Evolutionary conservation across 2,113 vertebrate species (phyloP).

Genomic region (Ceyx cyanopectus): DNA sequence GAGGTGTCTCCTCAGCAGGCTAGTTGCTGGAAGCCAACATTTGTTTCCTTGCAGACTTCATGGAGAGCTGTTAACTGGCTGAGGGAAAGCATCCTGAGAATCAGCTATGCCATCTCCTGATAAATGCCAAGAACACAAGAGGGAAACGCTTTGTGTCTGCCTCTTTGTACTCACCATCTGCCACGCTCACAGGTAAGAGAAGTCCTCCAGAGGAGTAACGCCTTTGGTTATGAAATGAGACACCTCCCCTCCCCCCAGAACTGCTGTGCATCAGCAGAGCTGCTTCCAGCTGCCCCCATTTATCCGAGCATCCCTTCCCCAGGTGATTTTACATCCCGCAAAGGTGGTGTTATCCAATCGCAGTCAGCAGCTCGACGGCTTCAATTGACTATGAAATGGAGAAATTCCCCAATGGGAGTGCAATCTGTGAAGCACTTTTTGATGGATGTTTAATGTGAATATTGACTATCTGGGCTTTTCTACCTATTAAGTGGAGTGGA

Average conservation of each 20-base stretch:
- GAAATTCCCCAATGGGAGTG: conserved; percentile 36
- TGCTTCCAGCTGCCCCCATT: not conserved
- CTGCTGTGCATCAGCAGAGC: not conserved
- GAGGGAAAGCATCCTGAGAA: not conserved
- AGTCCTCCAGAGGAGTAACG: not conserved
- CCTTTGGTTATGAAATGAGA: not conserved
- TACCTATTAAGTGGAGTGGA: conserved; percentile 48
- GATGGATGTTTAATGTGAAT: conserved; percentile 64
- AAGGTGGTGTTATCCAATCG: not conserved
- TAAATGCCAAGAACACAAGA: not conserved
- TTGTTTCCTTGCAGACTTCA: not conserved
- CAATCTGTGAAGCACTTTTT: conserved; percentile 31
- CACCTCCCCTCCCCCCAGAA: not conserved
- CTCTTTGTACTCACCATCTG: accelerated
- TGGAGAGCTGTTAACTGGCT: not conserved
- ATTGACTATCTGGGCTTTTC: conserved; percentile 51
- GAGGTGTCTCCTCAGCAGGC: accelerated
- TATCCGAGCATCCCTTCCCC: not conserved
- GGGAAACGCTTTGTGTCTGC: accelerated
- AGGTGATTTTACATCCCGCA: not conserved
- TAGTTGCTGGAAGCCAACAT: not conserved
- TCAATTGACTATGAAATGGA: conserved; percentile 32
- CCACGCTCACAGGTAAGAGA: not conserved
- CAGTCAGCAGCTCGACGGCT: not conserved
- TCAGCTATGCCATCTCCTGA: accelerated